phyloP scores from a whole-genome alignment of 2,797 vertebrate species.

The Eidolon dupreanum region DNA sequence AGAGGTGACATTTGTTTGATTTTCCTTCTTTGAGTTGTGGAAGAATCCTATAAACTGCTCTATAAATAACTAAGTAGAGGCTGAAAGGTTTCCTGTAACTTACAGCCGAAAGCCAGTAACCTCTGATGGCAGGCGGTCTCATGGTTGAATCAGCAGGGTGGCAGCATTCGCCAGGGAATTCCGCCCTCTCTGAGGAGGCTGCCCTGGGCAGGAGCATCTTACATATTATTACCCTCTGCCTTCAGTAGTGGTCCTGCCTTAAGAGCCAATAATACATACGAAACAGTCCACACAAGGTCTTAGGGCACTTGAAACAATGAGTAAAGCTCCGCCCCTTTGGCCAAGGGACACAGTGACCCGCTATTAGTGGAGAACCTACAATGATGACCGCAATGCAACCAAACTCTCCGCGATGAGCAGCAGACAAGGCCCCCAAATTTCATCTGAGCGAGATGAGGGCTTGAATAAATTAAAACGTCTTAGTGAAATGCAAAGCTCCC shows the following conservation, averaged over 20 bases:
- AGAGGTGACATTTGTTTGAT: constrained; percentile 76
- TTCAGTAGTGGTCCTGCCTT: constrained; percentile 52
- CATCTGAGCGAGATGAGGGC: neutral
- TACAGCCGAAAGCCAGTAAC: constrained; percentile 67
- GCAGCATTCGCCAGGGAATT: constrained; percentile 53
- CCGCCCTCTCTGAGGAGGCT: constrained; percentile 61
- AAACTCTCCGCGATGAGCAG: constrained; percentile 43
- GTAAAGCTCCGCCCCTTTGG: constrained; percentile 57
- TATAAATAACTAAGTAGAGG: constrained; percentile 79
- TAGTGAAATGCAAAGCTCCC: constrained; percentile 58
- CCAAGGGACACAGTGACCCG: constrained; percentile 53
- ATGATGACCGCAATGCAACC: neutral
- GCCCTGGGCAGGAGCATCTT: constrained; percentile 51
- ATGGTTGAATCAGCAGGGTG: constrained; percentile 78
- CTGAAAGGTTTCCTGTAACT: constrained; percentile 79
- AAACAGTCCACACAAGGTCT: constrained; percentile 40
- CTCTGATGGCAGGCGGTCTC: constrained; percentile 69
- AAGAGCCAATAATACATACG: constrained; percentile 55
- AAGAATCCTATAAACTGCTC: constrained; percentile 77
- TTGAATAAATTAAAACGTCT: neutral
- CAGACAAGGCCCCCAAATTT: neutral
- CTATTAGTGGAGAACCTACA: constrained; percentile 12
- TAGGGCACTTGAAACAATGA: constrained; percentile 58
- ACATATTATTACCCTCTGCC: constrained; percentile 57
- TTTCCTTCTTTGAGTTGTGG: constrained; percentile 70